A percentile compares a stretch with the other conserved stretches of the same genome.
These are phyloP conservation scores for Apostichopus parvimensis DNA, from an alignment of 35 echinoderm and acorn worm genomes.

Conservation along the genomic window DNA sequence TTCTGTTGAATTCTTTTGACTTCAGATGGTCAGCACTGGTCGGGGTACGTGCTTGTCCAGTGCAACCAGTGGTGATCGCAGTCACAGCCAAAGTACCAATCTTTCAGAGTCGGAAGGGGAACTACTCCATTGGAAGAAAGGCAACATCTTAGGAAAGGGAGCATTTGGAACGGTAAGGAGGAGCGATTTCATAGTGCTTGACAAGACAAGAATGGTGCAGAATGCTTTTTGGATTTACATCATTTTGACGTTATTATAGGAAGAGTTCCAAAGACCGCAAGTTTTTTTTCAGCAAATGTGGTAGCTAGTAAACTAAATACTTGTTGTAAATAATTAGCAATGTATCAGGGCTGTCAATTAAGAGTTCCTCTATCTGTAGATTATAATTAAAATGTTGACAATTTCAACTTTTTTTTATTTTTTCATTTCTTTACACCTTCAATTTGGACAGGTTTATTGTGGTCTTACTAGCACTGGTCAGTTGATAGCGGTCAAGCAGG, in stretches of 20 bases:
- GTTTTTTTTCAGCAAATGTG: no score
- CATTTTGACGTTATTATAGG: no score
- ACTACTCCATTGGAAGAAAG: conserved; percentile 94
- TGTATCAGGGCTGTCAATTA: no score
- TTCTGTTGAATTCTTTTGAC: no score
- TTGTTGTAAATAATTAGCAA: no score
- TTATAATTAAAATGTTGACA: no score
- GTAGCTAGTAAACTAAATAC: no score
- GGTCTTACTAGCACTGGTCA: conserved; percentile 91
- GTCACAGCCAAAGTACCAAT: conserved; percentile 76
- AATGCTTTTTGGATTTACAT: not conserved
- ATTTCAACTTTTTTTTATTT: not conserved
- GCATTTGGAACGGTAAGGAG: conserved; percentile 93
- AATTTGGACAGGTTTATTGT: conserved; percentile 76
- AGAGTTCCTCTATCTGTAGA: no score
- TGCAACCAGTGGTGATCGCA: conserved; percentile 75
- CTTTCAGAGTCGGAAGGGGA: conserved; percentile 72
- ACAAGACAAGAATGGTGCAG: not conserved
- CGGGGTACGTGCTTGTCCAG: conserved; percentile 53
- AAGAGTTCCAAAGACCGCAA: no score
- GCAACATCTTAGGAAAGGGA: conserved; percentile 91
- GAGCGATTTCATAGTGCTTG: no score
- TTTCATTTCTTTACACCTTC: not conserved
- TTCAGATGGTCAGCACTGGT: conserved; percentile 50
- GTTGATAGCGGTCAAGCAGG: conserved; percentile 85